Evolutionary conservation across 2,888 invertebrate species (phyloP).

Genomic region (Stratiomys singularior): DNA sequence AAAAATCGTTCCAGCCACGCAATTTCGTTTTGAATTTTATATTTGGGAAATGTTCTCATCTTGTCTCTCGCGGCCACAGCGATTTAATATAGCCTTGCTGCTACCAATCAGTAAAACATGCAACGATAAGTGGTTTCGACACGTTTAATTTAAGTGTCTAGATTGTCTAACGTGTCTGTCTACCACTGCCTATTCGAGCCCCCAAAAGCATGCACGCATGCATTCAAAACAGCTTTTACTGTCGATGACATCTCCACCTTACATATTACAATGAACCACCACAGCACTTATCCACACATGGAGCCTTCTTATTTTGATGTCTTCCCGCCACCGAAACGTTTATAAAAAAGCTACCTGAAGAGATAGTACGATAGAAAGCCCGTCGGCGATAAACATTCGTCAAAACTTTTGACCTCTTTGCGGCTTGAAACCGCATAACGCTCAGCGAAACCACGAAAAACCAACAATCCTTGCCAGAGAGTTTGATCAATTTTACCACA

Average conservation of each 20-base stretch:
- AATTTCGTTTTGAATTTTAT: constrained; percentile 13
- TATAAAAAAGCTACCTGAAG: no score
- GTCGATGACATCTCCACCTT: no score
- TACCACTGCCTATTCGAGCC: neutral
- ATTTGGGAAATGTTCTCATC: constrained; percentile 40
- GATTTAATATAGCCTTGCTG: no score
- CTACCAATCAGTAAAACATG: neutral
- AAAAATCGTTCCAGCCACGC: no score
- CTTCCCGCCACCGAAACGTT: neutral
- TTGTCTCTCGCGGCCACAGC: neutral
- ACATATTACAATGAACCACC: no score
- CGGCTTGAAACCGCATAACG: neutral
- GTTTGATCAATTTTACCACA: neutral
- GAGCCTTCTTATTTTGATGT: constrained; percentile 7
- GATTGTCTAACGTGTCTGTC: neutral
- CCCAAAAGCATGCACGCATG: neutral
- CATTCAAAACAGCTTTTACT: no score
- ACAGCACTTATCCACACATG: no score
- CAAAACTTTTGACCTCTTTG: constrained; percentile 19
- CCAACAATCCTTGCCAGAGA: neutral
- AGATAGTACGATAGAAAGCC: neutral
- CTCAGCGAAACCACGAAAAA: neutral
- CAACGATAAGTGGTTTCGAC: constrained; percentile 20
- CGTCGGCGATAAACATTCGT: neutral
- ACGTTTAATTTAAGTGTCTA: constrained; percentile 26